phyloP scores from a whole-genome alignment of 2,113 vertebrate genomes.

The Zootoca vivipara region DNA sequence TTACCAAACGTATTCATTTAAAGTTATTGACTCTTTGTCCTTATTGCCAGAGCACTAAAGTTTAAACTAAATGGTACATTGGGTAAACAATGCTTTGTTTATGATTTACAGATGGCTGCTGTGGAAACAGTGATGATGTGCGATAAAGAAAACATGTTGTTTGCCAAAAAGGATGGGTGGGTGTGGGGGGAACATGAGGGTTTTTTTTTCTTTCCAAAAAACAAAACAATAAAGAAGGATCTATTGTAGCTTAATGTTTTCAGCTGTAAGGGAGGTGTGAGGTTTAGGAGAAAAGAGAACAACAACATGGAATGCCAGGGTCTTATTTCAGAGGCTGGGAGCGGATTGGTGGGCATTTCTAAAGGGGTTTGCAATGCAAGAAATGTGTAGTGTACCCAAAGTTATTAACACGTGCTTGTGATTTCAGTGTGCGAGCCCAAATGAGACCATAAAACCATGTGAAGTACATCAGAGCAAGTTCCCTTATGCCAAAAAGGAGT shows the following conservation, averaged over 20 bases:
- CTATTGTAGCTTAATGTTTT: not conserved
- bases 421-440: slow-evolving; percentile 89
- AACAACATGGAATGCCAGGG: not conserved
- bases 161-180: slow-evolving; percentile 21
- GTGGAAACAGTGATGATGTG: slow-evolving; percentile 65
- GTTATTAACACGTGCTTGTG: slow-evolving; percentile 21
- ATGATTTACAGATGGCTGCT: slow-evolving; percentile 62
- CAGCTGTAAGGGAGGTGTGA: not conserved
- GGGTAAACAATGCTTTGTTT: slow-evolving; percentile 55
- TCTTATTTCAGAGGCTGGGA: not conserved
- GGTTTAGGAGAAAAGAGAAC: not conserved
- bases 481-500: slow-evolving; percentile 97
- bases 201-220: slow-evolving; percentile 37
- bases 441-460: slow-evolving; percentile 88
- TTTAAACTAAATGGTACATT: slow-evolving; percentile 44
- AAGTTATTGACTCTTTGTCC: slow-evolving; percentile 28
- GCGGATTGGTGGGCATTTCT: not conserved
- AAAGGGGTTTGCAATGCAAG: not conserved
- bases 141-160: slow-evolving; percentile 65
- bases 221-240: slow-evolving; percentile 21
- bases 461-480: slow-evolving; percentile 95
- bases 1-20: slow-evolving; percentile 52
- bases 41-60: slow-evolving; percentile 30
- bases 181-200: slow-evolving; percentile 32
- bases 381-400: not conserved